Evolutionary conservation across 2,797 vertebrate species (phyloP).

Genomic region (Lutjanus campechanus): DNA sequence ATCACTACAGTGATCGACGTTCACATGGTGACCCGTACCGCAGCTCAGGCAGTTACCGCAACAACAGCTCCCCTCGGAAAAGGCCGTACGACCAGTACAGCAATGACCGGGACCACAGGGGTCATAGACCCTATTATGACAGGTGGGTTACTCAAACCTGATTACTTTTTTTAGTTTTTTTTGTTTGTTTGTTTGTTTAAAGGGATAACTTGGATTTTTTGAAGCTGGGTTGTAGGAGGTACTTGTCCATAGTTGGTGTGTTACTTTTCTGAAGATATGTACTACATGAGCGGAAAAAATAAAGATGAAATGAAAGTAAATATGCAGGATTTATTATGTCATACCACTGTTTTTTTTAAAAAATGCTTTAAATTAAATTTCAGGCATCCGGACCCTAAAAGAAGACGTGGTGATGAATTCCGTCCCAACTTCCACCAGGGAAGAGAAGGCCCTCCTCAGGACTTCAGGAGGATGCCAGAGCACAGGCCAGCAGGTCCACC

Average conservation of each 20-base stretch:
- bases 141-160: slow-evolving; percentile 81
- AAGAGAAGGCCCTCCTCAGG: slow-evolving; percentile 89
- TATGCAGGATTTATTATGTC: background rate
- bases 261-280: too few species aligned
- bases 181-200: background rate
- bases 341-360: background rate
- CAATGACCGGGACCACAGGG: slow-evolving; percentile 94
- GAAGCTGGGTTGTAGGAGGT: too few species aligned
- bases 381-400: slow-evolving; percentile 95
- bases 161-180: background rate
- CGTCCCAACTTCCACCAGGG: slow-evolving; percentile 88
- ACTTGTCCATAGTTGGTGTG: too few species aligned
- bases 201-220: too few species aligned
- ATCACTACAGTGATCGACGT: slow-evolving; percentile 93
- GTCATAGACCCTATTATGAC: slow-evolving; percentile 96
- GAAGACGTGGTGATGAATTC: slow-evolving; percentile 93
- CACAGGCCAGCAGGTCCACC: slow-evolving; percentile 89
- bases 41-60: slow-evolving; percentile 92
- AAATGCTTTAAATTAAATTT: slow-evolving; percentile 12
- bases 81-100: slow-evolving; percentile 94
- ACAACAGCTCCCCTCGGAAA: slow-evolving; percentile 92
- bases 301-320: too few species aligned
- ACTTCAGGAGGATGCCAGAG: slow-evolving; percentile 94
- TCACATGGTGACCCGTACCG: slow-evolving; percentile 91
- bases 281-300: too few species aligned